Conservation (phyloP, 1,140 invertebrate species). For the Pantala flavescens region DNA sequence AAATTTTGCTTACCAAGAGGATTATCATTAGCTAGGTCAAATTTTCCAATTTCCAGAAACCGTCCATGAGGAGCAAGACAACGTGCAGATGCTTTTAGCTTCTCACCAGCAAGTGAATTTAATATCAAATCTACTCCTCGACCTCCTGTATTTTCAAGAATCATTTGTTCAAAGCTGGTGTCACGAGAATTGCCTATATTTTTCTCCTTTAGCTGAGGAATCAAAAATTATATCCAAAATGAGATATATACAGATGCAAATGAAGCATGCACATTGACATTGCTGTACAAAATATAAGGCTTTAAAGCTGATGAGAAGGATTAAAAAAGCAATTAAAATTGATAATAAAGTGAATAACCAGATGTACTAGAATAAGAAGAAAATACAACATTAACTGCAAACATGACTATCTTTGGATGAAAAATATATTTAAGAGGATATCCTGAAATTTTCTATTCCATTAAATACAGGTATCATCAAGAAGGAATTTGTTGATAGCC, state of each 20-base stretch:
- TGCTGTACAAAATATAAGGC: no score
- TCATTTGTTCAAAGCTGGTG: conserved; percentile 55
- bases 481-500: no score
- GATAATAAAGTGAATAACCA: no score
- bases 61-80: conserved; percentile 55
- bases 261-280: no score
- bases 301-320: no score
- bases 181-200: conserved; percentile 64
- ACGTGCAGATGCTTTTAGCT: conserved; percentile 43
- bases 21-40: conserved; percentile 55
- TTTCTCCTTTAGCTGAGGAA: background rate
- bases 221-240: background rate
- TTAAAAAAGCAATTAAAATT: no score
- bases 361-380: no score
- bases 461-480: no score
- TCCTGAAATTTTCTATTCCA: no score
- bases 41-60: conserved; percentile 64
- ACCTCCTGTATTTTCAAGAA: conserved; percentile 48
- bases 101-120: conserved; percentile 68
- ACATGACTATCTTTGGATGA: no score
- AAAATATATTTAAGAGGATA: no score
- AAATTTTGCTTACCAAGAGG: conserved; percentile 36
- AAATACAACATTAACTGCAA: no score
- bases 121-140: conserved; percentile 65
- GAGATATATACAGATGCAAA: background rate